These are phyloP conservation scores for Diorhabda carinulata DNA, from an alignment of 1,140 invertebrate genomes.

Conservation along the genomic window DNA sequence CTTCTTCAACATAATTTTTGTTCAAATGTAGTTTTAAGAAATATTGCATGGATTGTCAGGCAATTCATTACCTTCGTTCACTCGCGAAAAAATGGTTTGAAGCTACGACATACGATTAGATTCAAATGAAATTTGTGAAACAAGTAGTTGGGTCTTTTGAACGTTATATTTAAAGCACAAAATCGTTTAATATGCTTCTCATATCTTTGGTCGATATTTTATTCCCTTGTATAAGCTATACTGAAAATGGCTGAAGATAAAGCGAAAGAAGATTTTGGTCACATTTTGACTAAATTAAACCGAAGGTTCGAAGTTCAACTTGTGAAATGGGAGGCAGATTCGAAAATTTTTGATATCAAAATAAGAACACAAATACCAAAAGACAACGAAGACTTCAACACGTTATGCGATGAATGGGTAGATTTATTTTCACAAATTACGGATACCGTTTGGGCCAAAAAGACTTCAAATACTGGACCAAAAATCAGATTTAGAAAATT, in stretches of 20 bases:
- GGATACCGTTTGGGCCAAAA: conserved; percentile 46
- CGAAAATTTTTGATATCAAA: conserved; percentile 43
- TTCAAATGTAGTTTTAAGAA: no score
- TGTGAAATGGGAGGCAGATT: conserved; percentile 39
- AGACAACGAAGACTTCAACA: conserved; percentile 43
- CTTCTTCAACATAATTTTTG: no score
- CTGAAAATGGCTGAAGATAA: conserved; percentile 39
- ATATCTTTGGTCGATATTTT: conserved; percentile 32
- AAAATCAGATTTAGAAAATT: conserved; percentile 47
- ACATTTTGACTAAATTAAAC: conserved; percentile 38
- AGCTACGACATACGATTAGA: neutral
- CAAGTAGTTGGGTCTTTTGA: neutral
- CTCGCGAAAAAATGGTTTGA: neutral
- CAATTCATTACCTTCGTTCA: no score
- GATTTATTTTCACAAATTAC: conserved; percentile 44
- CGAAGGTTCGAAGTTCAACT: conserved; percentile 43
- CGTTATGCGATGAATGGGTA: conserved; percentile 45
- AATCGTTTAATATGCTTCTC: neutral
- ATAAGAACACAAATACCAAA: conserved; percentile 42
- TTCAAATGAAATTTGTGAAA: neutral
- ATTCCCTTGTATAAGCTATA: conserved; percentile 17
- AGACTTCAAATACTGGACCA: conserved; percentile 46
- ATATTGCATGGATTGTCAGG: no score
- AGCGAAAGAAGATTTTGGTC: conserved; percentile 28
- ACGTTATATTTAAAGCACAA: neutral